Conservation (phyloP, 2,888 invertebrate species). For the Sarcophaga subvicina region DNA sequence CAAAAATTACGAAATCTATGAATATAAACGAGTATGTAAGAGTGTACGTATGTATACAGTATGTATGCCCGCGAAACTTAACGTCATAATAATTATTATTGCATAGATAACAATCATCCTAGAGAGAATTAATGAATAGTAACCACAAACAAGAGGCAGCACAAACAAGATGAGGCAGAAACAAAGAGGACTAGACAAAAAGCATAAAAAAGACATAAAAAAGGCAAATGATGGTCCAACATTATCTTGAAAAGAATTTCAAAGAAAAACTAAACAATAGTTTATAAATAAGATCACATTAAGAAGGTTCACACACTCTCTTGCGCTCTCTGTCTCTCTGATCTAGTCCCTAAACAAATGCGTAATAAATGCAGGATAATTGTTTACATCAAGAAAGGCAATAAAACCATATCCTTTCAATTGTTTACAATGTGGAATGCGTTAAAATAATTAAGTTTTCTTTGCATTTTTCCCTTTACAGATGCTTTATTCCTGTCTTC, state of each 20-base stretch:
- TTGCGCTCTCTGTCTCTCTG: no score
- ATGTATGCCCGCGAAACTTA: slow-evolving; percentile 11
- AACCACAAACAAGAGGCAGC: neutral
- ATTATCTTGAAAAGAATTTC: slow-evolving; percentile 22
- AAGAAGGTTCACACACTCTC: slow-evolving; percentile 44
- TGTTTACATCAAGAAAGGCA: neutral
- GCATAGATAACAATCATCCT: slow-evolving; percentile 54
- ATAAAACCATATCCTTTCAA: neutral
- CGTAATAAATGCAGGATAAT: slow-evolving; percentile 47
- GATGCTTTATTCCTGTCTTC: slow-evolving; percentile 80
- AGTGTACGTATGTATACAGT: no score
- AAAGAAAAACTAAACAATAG: slow-evolving; percentile 48
- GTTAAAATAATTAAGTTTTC: neutral
- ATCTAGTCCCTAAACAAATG: slow-evolving; percentile 38
- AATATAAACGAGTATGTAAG: slow-evolving; percentile 16
- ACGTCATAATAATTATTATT: slow-evolving; percentile 58
- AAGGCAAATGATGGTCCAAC: slow-evolving; percentile 20
- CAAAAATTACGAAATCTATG: slow-evolving; percentile 41
- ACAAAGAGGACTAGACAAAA: slow-evolving; percentile 41
- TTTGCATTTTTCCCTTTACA: slow-evolving; percentile 55
- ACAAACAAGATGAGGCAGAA: neutral
- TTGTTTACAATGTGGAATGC: neutral
- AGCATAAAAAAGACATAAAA: neutral
- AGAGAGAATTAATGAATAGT: neutral
- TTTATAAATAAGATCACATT: slow-evolving; percentile 61